Base-by-base conservation (phyloP, 2,797 vertebrate species). In the Anguilla pacifica region DNA sequence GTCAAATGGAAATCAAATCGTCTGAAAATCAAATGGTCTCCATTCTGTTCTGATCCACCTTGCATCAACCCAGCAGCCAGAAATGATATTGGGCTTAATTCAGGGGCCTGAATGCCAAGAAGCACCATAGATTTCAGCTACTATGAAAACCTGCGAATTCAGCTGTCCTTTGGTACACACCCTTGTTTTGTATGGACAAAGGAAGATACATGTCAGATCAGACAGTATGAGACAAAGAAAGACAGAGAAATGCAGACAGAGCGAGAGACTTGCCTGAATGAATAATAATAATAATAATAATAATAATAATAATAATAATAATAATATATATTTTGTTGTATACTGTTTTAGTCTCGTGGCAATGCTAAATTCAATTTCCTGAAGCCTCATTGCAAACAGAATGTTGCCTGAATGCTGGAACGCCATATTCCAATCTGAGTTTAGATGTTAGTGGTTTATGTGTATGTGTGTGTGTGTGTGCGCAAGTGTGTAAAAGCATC, bases 211-310 rank as follows among this genome's bases (percentile, higher is more conserved):
- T 25, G 6, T 28, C 81, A 84, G 17, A 49, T 35, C 31, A 67
- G 1, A 85, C 31, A 85, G 57, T 13, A n/a, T 17, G 28, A 59
- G 84, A 82, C 9, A 86, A 83, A 83, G 49, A 82, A 67, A 83
- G 82, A 70, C 22, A 72, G 51, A 51, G 51, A 51, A 51, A 9
- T 51, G 86, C 35, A 70, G 7, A 87, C 35, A 70, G 7, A 64
- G 28, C 46, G 59, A 87, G 39, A 17, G 35, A 64, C 11, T 74
- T 28, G 28, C 11, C 28, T 67, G 55, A 67, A 9, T n/a, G 39
- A 25, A n/a, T n/a, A 67, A 7, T n/a, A 67, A 7, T 25, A 67
- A 13, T 67, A 67, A 7, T n/a, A 67, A 2, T n/a, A n/a, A 1
- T 67, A 67, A 1, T 6, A n/a, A 28, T n/a, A 67, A 7, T n/a